A percentile compares a stretch with the other conserved stretches of the same genome.
Evolutionary conservation across 2,797 vertebrate genomes (phyloP).

Genomic region (Picus viridis): DNA sequence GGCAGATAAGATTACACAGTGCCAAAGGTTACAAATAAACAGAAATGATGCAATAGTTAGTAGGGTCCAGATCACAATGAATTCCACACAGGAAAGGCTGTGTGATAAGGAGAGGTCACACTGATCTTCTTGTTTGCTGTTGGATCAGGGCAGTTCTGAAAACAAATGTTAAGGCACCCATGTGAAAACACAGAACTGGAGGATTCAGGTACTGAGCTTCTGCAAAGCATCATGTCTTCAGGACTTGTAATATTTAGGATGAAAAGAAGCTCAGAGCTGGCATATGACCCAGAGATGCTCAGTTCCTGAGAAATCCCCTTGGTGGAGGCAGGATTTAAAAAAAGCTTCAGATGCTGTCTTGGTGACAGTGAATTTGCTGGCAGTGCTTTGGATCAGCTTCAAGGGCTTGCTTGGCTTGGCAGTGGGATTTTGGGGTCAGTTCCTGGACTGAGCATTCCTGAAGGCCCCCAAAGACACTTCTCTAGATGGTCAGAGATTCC

Average conservation of each 20-base stretch:
- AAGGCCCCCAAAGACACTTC: background rate
- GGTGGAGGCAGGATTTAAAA: background rate
- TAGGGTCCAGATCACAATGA: constrained; percentile 37
- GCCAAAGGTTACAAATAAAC: constrained; percentile 70
- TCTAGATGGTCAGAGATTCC: background rate
- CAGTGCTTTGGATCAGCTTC: background rate
- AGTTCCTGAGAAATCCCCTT: background rate
- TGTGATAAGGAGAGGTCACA: constrained; percentile 61
- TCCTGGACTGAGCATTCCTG: background rate
- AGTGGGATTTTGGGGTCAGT: background rate
- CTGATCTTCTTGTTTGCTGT: constrained; percentile 50
- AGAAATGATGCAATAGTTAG: constrained; percentile 62
- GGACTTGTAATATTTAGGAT: background rate
- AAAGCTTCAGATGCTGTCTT: background rate
- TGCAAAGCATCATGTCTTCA: background rate
- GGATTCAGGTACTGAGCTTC: background rate
- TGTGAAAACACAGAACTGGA: background rate
- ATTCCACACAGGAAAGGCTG: constrained; percentile 67
- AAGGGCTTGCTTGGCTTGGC: background rate
- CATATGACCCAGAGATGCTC: background rate
- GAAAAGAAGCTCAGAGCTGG: background rate
- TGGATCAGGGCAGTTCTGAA: constrained; percentile 27
- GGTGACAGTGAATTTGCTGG: background rate
- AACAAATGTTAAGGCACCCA: constrained; percentile 28
- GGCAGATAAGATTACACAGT: constrained; percentile 66